A percentile compares a stretch with the other conserved stretches of the same genome.
Conservation (phyloP, 1,140 invertebrate genomes). For the Apis laboriosa region DNA sequence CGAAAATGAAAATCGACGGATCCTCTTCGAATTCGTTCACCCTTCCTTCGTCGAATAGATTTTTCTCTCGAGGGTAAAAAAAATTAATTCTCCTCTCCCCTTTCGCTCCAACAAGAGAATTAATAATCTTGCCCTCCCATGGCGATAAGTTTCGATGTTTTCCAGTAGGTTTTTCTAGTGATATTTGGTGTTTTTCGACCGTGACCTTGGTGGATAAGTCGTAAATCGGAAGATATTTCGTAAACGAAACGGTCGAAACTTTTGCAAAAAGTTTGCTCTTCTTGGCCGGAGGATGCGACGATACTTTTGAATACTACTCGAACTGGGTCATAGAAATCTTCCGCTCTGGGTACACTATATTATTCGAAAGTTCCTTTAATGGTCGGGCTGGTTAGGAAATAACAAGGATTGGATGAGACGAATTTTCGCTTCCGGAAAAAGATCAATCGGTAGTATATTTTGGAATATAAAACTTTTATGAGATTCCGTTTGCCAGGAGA, state of each 20-base stretch:
- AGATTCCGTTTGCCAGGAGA: neutral
- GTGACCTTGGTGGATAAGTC: constrained; percentile 44
- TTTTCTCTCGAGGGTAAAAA: too few relatives aligned
- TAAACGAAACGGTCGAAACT: constrained; percentile 13
- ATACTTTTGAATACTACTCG: neutral
- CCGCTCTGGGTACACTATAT: neutral
- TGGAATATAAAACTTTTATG: neutral
- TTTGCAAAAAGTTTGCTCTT: constrained; percentile 44
- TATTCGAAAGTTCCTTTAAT: neutral
- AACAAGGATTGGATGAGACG: neutral
- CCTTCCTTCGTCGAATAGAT: too few relatives aligned
- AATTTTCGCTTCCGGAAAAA: neutral
- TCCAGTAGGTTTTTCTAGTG: too few relatives aligned
- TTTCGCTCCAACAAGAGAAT: neutral
- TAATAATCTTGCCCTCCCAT: constrained; percentile 6
- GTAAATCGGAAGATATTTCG: constrained; percentile 14
- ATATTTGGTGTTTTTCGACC: constrained; percentile 51
- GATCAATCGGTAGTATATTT: neutral
- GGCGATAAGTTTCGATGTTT: too few relatives aligned
- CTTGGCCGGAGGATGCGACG: constrained; percentile 18
- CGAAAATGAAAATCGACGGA: neutral
- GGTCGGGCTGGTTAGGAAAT: constrained; percentile 10
- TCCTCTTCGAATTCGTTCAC: neutral
- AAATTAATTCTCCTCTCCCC: too few relatives aligned
- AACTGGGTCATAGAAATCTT: constrained; percentile 57